phyloP scores from a whole-genome alignment of 2,113 vertebrate species.

The Gobio gobio region DNA sequence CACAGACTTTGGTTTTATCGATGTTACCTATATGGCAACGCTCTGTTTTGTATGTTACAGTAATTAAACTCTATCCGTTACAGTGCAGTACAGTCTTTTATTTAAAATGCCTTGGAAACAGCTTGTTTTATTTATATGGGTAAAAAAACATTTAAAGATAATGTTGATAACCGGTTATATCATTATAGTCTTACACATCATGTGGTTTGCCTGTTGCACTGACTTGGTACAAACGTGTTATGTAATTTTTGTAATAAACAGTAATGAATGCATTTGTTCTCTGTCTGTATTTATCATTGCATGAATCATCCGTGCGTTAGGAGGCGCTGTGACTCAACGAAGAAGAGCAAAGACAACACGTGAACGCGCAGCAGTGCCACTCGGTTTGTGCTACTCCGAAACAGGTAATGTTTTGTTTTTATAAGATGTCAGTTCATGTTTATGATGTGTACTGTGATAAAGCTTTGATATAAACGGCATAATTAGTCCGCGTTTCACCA shows the following conservation, averaged over 20 bases:
- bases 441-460: not conserved
- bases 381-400: not conserved
- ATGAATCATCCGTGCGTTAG: not conserved
- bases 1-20: conserved; percentile 30
- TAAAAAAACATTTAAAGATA: not conserved
- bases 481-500: not conserved
- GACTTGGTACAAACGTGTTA: conserved; percentile 41
- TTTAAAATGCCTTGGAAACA: conserved; percentile 14
- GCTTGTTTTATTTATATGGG: conserved; percentile 26
- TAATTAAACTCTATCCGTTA: conserved; percentile 32
- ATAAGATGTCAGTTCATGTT: not conserved
- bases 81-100: conserved; percentile 7
- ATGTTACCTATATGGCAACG: conserved; percentile 29
- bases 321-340: not conserved
- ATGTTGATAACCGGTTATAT: conserved; percentile 14
- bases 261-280: not conserved
- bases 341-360: not conserved
- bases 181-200: not conserved
- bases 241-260: conserved; percentile 56
- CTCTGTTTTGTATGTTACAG: conserved; percentile 36
- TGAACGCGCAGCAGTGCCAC: not conserved
- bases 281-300: not conserved
- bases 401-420: not conserved
- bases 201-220: conserved; percentile 41
- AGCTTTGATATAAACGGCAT: not conserved